Conservation (phyloP, 2,888 invertebrate species). For the Harpalus rubripes region DNA sequence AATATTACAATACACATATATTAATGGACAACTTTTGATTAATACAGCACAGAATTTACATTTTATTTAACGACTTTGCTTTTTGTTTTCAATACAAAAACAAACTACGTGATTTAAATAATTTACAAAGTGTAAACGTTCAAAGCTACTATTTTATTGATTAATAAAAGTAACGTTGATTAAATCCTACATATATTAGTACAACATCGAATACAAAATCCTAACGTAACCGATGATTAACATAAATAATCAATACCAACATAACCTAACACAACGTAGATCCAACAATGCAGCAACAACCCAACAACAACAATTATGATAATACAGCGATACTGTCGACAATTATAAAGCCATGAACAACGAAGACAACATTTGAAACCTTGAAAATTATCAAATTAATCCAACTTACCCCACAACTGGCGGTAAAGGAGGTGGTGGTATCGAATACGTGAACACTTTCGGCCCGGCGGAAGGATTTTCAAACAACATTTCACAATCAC, state of each 20-base stretch:
- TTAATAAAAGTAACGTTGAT: conserved; percentile 8
- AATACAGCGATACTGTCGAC: conserved; percentile 46
- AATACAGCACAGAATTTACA: too few species aligned
- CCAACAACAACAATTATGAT: conserved; percentile 30
- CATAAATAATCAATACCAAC: conserved; percentile 26
- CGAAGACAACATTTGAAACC: conserved; percentile 32
- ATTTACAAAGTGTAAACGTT: not conserved
- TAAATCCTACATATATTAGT: conserved; percentile 28
- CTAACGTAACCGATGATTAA: conserved; percentile 25
- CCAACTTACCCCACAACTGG: conserved; percentile 74
- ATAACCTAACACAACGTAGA: conserved; percentile 43
- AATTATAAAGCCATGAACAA: conserved; percentile 26
- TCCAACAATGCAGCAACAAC: conserved; percentile 48
- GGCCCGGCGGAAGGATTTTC: conserved; percentile 83
- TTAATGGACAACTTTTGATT: not conserved
- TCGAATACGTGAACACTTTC: conserved; percentile 85
- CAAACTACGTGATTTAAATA: not conserved
- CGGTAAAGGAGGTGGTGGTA: conserved; percentile 83
- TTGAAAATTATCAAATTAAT: not conserved
- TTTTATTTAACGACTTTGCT: too few species aligned
- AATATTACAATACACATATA: not conserved
- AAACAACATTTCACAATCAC: conserved; percentile 81
- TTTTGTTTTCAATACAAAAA: not conserved
- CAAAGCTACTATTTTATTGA: conserved; percentile 38
- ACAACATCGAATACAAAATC: not conserved